A percentile compares a stretch with the other conserved stretches of the same genome.
These are phyloP conservation scores for Acanthoscelides obtectus DNA, from an alignment of 2,888 invertebrate species.

Conservation along the genomic window DNA sequence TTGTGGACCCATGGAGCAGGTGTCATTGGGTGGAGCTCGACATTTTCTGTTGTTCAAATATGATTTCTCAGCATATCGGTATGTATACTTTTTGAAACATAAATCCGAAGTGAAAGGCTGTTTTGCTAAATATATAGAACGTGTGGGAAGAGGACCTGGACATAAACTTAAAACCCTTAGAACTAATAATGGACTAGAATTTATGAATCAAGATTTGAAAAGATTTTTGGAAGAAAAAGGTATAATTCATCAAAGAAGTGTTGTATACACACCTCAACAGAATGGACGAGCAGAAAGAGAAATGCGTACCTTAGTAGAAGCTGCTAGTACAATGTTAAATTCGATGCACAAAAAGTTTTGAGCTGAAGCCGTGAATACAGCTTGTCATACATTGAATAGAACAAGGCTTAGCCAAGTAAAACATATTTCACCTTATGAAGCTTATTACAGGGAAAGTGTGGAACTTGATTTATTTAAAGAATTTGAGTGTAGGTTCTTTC, in stretches of 20 bases:
- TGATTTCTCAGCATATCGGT: slow-evolving; percentile 20
- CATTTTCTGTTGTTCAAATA: slow-evolving; percentile 24
- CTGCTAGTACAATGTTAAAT: not conserved
- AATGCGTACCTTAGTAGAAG: slow-evolving; percentile 26
- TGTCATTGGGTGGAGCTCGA: slow-evolving; percentile 9
- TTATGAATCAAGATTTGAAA: slow-evolving; percentile 26
- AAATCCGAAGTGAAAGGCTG: slow-evolving; percentile 28
- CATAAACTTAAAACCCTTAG: too few relatives aligned
- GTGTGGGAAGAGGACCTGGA: too few relatives aligned
- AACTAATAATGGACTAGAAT: slow-evolving; percentile 35
- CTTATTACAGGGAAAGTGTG: not conserved
- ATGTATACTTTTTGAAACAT: slow-evolving; percentile 22
- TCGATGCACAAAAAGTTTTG: not conserved
- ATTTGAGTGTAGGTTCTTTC: not conserved
- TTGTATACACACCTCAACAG: slow-evolving; percentile 33
- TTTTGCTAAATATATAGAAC: too few relatives aligned
- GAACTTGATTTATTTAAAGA: not conserved
- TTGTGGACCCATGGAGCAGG: slow-evolving; percentile 16
- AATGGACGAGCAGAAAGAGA: slow-evolving; percentile 35
- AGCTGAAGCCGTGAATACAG: not conserved
- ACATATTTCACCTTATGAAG: not conserved
- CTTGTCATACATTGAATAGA: not conserved
- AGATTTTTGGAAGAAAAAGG: slow-evolving; percentile 24
- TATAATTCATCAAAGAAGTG: slow-evolving; percentile 31
- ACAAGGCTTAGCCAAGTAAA: not conserved